Evolutionary conservation across 2,888 invertebrate species (phyloP).

Genomic region (Hemistola chrysoprasaria): DNA sequence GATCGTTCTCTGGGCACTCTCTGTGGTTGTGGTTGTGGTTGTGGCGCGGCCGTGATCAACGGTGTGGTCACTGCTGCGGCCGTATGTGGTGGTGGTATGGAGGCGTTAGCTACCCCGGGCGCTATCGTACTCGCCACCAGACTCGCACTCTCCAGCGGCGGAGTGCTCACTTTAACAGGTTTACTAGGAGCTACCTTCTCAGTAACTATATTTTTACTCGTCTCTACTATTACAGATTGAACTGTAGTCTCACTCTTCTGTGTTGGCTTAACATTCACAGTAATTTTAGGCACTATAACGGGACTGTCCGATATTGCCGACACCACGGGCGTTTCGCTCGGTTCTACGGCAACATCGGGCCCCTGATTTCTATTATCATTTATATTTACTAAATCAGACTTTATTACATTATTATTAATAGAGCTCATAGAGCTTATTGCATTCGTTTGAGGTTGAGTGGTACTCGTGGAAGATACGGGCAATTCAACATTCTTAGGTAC

Average conservation of each 20-base stretch:
- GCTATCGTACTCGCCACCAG: not conserved
- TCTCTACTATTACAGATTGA: conserved; percentile 63
- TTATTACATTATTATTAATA: conserved; percentile 71
- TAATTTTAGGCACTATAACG: conserved; percentile 83
- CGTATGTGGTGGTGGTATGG: conserved; percentile 23
- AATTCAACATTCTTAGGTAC: conserved; percentile 54
- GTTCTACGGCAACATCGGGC: conserved; percentile 59
- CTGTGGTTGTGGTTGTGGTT: conserved; percentile 25
- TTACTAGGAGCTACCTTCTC: conserved; percentile 55
- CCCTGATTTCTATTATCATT: conserved; percentile 69
- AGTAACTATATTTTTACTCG: conserved; percentile 52
- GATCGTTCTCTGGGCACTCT: conserved; percentile 21
- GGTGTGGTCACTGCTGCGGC: conserved; percentile 10
- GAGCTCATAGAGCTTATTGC: conserved; percentile 63
- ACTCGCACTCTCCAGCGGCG: conserved; percentile 3
- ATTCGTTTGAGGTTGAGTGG: conserved; percentile 60
- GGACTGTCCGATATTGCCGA: conserved; percentile 87
- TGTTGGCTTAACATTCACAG: conserved; percentile 64
- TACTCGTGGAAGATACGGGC: conserved; percentile 49
- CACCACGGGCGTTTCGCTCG: conserved; percentile 84
- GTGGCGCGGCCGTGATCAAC: conserved; percentile 8
- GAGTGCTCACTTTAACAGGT: conserved; percentile 1
- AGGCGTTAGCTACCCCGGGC: conserved; percentile 18
- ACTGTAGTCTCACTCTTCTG: conserved; percentile 62
- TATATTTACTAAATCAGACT: conserved; percentile 70